phyloP scores from a whole-genome alignment of 2,797 vertebrate species.

The Jordanella pulchra region DNA sequence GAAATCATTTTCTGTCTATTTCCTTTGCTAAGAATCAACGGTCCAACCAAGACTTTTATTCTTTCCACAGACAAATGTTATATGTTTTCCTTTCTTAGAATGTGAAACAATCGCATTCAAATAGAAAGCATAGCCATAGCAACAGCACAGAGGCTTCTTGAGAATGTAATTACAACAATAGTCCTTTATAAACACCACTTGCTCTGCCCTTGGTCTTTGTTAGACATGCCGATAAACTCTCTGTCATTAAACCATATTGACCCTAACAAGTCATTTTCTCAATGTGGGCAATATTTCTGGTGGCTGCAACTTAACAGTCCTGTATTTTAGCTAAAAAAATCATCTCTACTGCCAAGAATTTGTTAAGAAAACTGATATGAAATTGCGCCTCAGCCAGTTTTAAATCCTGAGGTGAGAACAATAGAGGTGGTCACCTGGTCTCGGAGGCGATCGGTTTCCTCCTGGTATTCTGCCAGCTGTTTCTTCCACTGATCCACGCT shows the following conservation, averaged over 20 bases:
- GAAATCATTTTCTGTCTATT: neutral
- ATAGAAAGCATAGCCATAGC: constrained; percentile 7
- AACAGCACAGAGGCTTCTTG: neutral
- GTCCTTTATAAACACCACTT: neutral
- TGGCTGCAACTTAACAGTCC: neutral
- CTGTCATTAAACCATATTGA: neutral
- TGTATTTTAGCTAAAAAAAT: neutral
- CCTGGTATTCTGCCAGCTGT: constrained; percentile 89
- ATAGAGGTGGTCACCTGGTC: constrained; percentile 80
- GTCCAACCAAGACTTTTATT: neutral
- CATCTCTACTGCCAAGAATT: neutral
- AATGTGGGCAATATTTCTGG: neutral
- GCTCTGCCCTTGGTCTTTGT: neutral
- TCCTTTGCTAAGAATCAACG: neutral
- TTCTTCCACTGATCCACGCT: constrained; percentile 92
- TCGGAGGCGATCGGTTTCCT: constrained; percentile 88
- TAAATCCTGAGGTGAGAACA: neutral
- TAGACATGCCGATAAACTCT: neutral
- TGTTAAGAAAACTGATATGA: too few relatives aligned
- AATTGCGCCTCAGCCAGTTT: neutral
- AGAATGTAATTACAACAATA: neutral
- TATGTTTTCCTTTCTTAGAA: neutral
- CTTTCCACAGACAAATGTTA: neutral
- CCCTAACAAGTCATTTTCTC: neutral
- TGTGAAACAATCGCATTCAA: neutral